A percentile compares a stretch with the other conserved stretches of the same genome.
Conservation (phyloP, 2,797 vertebrate genomes). For the Scomberomorus guttatus region DNA sequence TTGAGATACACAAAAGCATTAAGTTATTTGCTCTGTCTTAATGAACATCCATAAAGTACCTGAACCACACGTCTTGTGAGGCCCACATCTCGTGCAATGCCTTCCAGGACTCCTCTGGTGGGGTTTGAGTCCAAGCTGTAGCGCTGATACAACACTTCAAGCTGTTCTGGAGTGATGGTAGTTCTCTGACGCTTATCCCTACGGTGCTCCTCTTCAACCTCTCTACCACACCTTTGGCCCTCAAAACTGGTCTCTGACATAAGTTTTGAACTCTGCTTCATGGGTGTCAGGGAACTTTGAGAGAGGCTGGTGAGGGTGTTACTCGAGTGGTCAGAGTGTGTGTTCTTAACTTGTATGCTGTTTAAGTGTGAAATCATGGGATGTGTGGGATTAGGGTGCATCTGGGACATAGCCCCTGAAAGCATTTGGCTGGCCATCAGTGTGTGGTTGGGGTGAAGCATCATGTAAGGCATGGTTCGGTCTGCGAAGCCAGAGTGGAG, state of each 20-base stretch:
- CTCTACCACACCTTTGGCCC: constrained; percentile 81
- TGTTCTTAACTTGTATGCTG: constrained; percentile 77
- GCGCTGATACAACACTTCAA: constrained; percentile 98
- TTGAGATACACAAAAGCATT: background rate
- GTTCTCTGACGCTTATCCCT: constrained; percentile 97
- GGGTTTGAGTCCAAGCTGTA: constrained; percentile 98
- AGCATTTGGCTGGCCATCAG: constrained; percentile 96
- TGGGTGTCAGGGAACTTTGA: constrained; percentile 89
- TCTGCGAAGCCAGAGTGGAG: constrained; percentile 96
- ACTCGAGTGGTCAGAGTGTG: constrained; percentile 84
- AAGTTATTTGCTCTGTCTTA: background rate
- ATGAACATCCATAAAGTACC: constrained; percentile 76
- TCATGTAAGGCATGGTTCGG: constrained; percentile 96
- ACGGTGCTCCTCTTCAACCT: constrained; percentile 94
- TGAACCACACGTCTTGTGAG: constrained; percentile 98
- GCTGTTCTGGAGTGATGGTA: constrained; percentile 98
- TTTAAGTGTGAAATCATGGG: constrained; percentile 81
- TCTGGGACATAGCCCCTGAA: constrained; percentile 93
- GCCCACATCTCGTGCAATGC: constrained; percentile 97
- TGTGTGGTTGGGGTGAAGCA: constrained; percentile 96
- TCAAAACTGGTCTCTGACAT: constrained; percentile 91
- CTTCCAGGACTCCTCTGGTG: constrained; percentile 97
- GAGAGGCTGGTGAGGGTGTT: constrained; percentile 88
- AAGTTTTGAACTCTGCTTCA: constrained; percentile 94
- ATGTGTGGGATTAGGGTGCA: constrained; percentile 82